Evolutionary conservation across 2,797 vertebrate species (phyloP).

Genomic region (Poeciliopsis paucimaculata): DNA sequence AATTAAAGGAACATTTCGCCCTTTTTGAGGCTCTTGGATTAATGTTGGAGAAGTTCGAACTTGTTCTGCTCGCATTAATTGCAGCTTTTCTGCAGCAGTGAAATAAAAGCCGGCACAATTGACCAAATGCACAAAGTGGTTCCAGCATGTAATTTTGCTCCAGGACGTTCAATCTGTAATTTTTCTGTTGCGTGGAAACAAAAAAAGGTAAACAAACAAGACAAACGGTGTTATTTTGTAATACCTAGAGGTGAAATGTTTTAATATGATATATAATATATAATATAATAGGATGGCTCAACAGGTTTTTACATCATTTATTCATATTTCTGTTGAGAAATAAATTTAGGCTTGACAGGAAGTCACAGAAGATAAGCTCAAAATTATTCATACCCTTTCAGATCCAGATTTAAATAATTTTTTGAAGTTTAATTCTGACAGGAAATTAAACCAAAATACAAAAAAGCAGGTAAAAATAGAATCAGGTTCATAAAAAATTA

Average conservation of each 20-base stretch:
- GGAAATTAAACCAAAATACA: not conserved
- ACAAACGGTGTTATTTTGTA: not conserved
- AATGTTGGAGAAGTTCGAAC: constrained; percentile 16
- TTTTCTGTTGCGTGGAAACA: fast-evolving
- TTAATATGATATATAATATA: too few species aligned
- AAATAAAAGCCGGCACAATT: not conserved
- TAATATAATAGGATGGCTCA: too few species aligned
- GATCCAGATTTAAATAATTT: not conserved
- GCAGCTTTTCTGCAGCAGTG: constrained; percentile 9
- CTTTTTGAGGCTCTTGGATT: not conserved
- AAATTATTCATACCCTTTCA: not conserved
- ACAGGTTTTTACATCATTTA: not conserved
- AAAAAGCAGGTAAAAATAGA: not conserved
- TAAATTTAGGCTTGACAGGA: not conserved
- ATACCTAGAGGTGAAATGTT: not conserved
- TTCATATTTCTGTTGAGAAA: not conserved
- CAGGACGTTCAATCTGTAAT: not conserved
- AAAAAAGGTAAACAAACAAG: not conserved
- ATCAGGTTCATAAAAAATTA: not conserved
- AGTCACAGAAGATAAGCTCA: not conserved
- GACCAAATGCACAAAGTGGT: not conserved
- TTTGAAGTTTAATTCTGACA: not conserved
- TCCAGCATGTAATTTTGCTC: not conserved
- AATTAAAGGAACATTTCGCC: not conserved
- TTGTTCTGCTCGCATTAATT: constrained; percentile 8